Base-by-base conservation (phyloP, 2,888 invertebrate genomes). In the Sarcophaga subvicina region DNA sequence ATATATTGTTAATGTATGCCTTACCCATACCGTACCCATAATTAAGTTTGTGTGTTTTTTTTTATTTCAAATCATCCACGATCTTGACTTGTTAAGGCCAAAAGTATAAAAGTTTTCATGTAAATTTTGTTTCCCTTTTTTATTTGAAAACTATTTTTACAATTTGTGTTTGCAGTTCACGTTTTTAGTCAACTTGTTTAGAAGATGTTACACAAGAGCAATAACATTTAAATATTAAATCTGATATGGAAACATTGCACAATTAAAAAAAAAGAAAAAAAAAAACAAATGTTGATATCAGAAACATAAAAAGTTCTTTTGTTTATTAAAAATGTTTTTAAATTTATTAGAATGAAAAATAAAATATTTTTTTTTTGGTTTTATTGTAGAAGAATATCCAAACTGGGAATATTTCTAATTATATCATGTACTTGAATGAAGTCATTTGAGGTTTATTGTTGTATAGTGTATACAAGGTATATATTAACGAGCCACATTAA, bases 51-150 rank as follows among this genome's bases (percentile, higher is more conserved):
- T 27, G 37, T 17, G 2, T 45, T 14, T 20, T 63, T 25, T 22
- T 37, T 62, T 71, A 22, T 63, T 84, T 84, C 25, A 79, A 82
- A 79, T 82, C 45, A 70, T 22, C 81, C 82, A 86, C 79, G 82
- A 82, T 86, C 79, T 86, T 86, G 70, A 27, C 82, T 82, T 70
- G 80, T 75, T 83, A 86, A 86, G 83, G 83, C 80, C 83, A 86
- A 86, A 86, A 73, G 83, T 83, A 83, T 83, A 86, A 83, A 83
- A 80, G 64, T 80, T 86, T 72, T 86, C 83, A 86, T 86, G 83
- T 81, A 81, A 80, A 86, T 83, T 86, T 83, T 66, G 37, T 72
- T 83, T 64, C 86, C 86, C 76, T 83, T 82, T 71, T 75, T 77
- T 73, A 71, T 73, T 80, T 59, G 37, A 37, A 37, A 17, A 54